Percentiles rank a stretch among this genome's conserved stretches.
Evolutionary conservation across 2,113 vertebrate genomes (phyloP).

Genomic region (Sinocyclocheilus anophthalmus): DNA sequence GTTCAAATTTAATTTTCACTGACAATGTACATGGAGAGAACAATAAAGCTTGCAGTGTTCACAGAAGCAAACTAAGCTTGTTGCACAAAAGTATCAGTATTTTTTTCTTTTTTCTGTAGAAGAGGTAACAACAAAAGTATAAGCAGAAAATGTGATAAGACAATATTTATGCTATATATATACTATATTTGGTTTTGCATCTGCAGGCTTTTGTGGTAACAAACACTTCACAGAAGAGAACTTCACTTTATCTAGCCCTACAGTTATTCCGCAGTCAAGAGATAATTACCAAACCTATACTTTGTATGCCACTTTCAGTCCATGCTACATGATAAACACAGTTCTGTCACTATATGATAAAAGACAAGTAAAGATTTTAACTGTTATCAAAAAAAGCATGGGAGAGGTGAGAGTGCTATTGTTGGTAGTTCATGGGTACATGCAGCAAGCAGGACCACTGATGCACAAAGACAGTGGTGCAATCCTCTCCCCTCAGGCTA

Average conservation of each 20-base stretch:
- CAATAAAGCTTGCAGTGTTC: neutral
- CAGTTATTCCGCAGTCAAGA: neutral
- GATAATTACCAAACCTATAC: neutral
- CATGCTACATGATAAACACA: neutral
- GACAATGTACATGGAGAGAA: neutral
- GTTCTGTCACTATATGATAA: neutral
- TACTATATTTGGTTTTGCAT: neutral
- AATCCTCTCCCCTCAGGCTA: slow-evolving; percentile 13
- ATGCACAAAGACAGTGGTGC: slow-evolving; percentile 22
- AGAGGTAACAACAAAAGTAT: neutral
- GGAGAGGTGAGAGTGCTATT: neutral
- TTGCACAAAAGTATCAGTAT: neutral
- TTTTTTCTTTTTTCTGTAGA: neutral
- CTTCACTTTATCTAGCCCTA: neutral
- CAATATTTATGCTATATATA: neutral
- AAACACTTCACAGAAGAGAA: neutral
- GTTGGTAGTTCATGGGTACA: neutral
- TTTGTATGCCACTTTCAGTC: neutral
- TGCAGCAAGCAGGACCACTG: slow-evolving; percentile 13
- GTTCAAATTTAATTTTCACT: neutral
- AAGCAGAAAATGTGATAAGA: neutral
- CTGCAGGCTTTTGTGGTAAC: neutral
- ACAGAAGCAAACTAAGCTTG: neutral
- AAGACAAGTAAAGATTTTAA: neutral
- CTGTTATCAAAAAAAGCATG: slow-evolving; percentile 1